Base-by-base conservation (phyloP, 1,140 invertebrate species). In the Nautilus pompilius region DNA sequence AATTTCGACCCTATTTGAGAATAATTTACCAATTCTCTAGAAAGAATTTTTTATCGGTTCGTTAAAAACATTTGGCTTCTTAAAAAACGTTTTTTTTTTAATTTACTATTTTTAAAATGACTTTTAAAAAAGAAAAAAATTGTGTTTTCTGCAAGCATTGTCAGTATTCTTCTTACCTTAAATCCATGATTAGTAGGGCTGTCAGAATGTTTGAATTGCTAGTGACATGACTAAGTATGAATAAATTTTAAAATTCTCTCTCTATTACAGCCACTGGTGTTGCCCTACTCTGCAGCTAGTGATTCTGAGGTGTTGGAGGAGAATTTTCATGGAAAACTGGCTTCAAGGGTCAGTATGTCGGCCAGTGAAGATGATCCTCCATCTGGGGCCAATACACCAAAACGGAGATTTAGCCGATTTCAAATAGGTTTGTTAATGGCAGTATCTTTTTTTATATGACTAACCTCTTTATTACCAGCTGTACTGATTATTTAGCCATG, bases 291-390 rank as follows among this genome's bases (percentile, higher is more conserved):
- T 60, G 70, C 77, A 8, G 76, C 74, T 8, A 81, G 80, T 70
- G 80, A 81, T 60, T 77, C 78, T 5, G 80, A 81, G 59, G 59
- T 77, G 3, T 57, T 79, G 10, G 78, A 80, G 32, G 78, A 81
- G 33, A 34, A 66, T 15, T 56, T 58, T 15, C 65, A 66, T 29
- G 62, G 66, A 15, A 72, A 72, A 34, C 67, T 73, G 30, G 75
- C 76, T 56, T 77, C 75, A 3, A 60, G 76, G 15, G 69, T 75
- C 6, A 78, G 76, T 63, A 76, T 79, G 24, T 75, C 73, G 8
- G 72, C 68, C 5, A 70, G 72, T 10, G 79, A 82, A 26, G 78
- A 80, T 65, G 79, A 80, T 32, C 63, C 73, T 24, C 68, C 77
- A 22, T 70, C 74, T 6, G 71, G 72, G 20, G 69, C 69, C 55